Base-by-base conservation (phyloP, 2,797 vertebrate species). In the Gambusia yucatana region DNA sequence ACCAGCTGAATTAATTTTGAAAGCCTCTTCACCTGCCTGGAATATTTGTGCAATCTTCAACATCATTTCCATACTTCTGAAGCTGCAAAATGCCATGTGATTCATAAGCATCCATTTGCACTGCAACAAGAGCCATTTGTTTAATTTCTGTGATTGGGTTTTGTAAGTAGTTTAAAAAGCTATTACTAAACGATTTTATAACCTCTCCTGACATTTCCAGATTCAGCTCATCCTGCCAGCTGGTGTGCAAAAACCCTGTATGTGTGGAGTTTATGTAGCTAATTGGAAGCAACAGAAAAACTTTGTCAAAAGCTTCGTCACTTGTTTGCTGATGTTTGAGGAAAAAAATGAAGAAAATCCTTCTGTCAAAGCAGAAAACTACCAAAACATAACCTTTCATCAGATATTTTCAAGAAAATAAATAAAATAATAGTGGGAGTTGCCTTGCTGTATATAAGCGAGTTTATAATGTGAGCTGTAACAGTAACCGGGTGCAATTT, bases 191-290 rank as follows among this genome's bases (percentile, higher is more conserved):
- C 80, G 10, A 59, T 83, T 72, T 57, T 72, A 67, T 57, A 69
- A 84, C 72, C 69, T 73, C 69, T 73, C 33, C 48, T 73, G 46
- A 46, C 33, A 30, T 6, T 72, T 73, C 74, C 39, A 30, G 25
- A 14, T 3, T 41, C 20, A 2, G 20, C 36, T 67, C 63, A 61
- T 84, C 69, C 47, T 80, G 65, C 55, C 76, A 83, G 76, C 52
- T 86, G 83, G 43, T 73, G 69, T 52, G 80, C 77, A 79, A 74
- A 84, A 82, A 76, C 59, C 47, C 52, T 72, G 47, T 36, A 78
- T 75, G 16, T 63, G 69, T 80, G 76, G 76, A 79, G 67, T 46
- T 28, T 25, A 57, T 73, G 55, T 74, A 71, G 79, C 73, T 80
- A 65, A 80, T 57, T 65, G 76, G 71, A 86, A 71, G 61, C 63